Evolutionary conservation across 2,113 vertebrate species (phyloP).

Genomic region (Caranx melampygus): DNA sequence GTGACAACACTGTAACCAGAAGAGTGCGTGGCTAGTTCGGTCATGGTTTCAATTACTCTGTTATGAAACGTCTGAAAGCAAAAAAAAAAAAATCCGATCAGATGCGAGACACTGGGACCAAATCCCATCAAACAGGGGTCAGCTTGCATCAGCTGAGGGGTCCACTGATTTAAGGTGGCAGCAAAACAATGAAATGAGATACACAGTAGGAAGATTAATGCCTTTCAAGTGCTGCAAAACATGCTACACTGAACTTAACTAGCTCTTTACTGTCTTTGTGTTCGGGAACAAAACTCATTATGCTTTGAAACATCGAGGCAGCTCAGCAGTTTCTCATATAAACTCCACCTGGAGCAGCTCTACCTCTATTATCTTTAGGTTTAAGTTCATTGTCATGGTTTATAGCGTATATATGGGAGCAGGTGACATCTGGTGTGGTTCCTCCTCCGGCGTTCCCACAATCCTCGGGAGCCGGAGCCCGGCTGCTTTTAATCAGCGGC

Average conservation of each 20-base stretch:
- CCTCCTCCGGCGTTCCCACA: not conserved
- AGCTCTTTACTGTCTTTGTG: not conserved
- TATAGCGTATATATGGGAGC: not conserved
- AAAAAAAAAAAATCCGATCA: no score
- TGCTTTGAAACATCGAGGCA: not conserved
- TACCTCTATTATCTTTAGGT: not conserved
- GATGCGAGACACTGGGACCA: no score
- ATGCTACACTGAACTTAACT: not conserved
- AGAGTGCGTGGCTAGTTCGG: no score
- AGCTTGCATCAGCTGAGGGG: no score
- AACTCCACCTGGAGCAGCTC: not conserved
- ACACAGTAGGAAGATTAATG: no score
- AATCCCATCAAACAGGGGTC: no score
- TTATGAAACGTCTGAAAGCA: no score
- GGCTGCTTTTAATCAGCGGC: not conserved
- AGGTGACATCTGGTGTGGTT: not conserved
- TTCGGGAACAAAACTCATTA: not conserved
- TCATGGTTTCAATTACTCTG: no score
- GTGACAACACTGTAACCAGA: no score
- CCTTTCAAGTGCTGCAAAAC: not conserved
- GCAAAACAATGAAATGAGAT: no score
- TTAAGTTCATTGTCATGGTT: not conserved
- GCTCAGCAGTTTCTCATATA: not conserved
- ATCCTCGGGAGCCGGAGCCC: not conserved
- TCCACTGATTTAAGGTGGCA: no score